Evolutionary conservation across 2,797 vertebrate species (phyloP).

Genomic region (Acipenser oxyrinchus): DNA sequence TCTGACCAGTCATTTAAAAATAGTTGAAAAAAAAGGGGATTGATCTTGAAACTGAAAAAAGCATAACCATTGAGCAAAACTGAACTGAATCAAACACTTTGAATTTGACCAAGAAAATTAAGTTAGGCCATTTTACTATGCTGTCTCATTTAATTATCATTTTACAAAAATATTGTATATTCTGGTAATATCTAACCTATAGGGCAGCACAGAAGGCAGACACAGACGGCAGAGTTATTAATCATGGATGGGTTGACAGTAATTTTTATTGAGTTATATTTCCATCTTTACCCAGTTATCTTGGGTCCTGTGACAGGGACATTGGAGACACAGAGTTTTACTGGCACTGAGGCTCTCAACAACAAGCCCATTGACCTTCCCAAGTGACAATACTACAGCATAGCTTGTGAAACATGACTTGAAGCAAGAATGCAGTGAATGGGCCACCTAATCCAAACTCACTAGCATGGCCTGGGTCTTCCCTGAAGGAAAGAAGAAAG

Average conservation of each 20-base stretch:
- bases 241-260: slow-evolving; percentile 16
- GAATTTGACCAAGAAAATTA: not conserved
- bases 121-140: not conserved
- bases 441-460: too few species aligned
- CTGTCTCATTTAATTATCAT: slow-evolving; percentile 2
- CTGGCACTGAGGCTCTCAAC: not conserved
- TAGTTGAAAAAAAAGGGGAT: too few species aligned
- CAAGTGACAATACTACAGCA: not conserved
- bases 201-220: not conserved
- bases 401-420: too few species aligned
- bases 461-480: too few species aligned
- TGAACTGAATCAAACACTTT: too few species aligned
- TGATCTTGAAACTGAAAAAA: too few species aligned
- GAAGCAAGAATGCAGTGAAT: too few species aligned
- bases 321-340: slow-evolving; percentile 7
- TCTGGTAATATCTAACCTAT: slow-evolving; percentile 5
- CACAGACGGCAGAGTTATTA: slow-evolving; percentile 10
- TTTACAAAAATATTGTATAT: slow-evolving; percentile 8
- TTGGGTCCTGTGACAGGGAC: slow-evolving; percentile 3
- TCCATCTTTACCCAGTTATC: slow-evolving; percentile 20
- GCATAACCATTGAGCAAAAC: too few species aligned
- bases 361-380: not conserved
- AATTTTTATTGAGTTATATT: slow-evolving; percentile 18
- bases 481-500: too few species aligned
- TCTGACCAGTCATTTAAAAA: too few species aligned